Percentiles rank a stretch among this genome's conserved stretches.
phyloP scores from a whole-genome alignment of 2,113 vertebrate genomes.

The Mobula birostris region DNA sequence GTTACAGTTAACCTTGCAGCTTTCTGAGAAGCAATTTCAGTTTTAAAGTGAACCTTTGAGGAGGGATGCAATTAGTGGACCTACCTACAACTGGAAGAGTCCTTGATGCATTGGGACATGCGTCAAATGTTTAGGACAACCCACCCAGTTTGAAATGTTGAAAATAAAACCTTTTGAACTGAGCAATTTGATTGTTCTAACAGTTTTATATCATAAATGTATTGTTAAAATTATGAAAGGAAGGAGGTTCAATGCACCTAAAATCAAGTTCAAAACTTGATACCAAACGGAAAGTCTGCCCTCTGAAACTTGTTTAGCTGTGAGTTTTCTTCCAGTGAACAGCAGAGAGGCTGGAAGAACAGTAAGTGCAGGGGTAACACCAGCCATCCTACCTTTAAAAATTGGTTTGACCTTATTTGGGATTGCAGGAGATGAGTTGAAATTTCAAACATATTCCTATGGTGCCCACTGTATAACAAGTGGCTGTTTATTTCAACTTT shows the following conservation, averaged over 20 bases:
- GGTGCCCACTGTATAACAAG: neutral
- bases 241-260: neutral
- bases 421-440: neutral
- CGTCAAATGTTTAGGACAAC: neutral
- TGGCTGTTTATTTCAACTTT: neutral
- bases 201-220: neutral
- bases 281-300: neutral
- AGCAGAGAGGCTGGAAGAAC: neutral
- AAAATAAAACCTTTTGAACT: neutral
- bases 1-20: neutral
- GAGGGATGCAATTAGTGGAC: neutral
- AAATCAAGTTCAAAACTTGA: neutral
- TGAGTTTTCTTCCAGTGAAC: neutral
- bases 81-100: neutral
- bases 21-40: too few species aligned
- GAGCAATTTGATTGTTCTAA: neutral
- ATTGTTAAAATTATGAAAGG: neutral
- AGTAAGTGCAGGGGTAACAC: neutral
- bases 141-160: too few species aligned
- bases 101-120: neutral
- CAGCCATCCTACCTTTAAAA: neutral
- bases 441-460: neutral
- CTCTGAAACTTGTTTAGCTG: neutral
- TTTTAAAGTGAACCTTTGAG: neutral
- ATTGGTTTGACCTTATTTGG: neutral